Percentiles rank a stretch among this genome's conserved stretches.
Evolutionary conservation across 2,888 invertebrate genomes (phyloP).

Genomic region (Cantharis nigra): DNA sequence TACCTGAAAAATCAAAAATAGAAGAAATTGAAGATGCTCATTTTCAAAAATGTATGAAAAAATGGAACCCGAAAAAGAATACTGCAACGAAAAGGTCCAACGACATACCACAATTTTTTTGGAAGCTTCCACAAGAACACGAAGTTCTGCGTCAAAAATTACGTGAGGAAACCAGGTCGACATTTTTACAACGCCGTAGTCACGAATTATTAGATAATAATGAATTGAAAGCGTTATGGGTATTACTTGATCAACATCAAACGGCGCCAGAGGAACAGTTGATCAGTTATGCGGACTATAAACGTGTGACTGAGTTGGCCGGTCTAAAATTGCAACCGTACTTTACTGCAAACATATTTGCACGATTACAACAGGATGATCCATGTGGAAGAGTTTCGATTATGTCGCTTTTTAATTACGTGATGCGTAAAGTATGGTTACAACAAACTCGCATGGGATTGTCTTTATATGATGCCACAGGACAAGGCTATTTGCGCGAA

Average conservation of each 20-base stretch:
- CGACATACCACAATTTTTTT: constrained; percentile 76
- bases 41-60: constrained; percentile 41
- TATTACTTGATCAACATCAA: constrained; percentile 79
- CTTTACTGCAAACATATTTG: constrained; percentile 85
- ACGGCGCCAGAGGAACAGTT: constrained; percentile 80
- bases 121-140: constrained; percentile 75
- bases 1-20: constrained; percentile 31
- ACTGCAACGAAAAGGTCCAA: constrained; percentile 54
- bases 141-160: constrained; percentile 80
- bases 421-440: constrained; percentile 93
- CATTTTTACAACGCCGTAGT: constrained; percentile 84
- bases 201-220: constrained; percentile 83
- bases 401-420: constrained; percentile 90
- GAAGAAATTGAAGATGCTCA: constrained; percentile 51
- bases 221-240: constrained; percentile 84
- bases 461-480: constrained; percentile 90
- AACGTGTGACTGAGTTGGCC: constrained; percentile 75
- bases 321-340: constrained; percentile 66
- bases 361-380: constrained; percentile 84
- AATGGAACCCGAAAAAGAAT: constrained; percentile 35
- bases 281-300: constrained; percentile 84
- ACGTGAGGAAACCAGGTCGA: constrained; percentile 85
- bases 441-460: constrained; percentile 93
- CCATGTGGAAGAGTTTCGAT: constrained; percentile 86
- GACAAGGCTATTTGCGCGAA: constrained; percentile 70